These are phyloP conservation scores for Tetropium fuscum DNA, from an alignment of 2,888 invertebrate species.

Conservation along the genomic window DNA sequence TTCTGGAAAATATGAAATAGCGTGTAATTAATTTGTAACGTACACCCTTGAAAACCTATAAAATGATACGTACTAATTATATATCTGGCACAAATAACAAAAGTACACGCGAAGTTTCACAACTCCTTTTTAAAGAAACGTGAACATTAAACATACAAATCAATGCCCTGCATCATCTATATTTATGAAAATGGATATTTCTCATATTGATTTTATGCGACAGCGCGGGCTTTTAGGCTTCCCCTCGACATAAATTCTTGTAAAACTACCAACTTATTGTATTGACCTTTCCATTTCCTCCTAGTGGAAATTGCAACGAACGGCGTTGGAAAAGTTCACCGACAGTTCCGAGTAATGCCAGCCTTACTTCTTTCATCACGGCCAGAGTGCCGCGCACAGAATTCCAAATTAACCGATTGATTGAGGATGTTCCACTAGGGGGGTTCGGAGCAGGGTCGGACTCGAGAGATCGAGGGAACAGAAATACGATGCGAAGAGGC, in stretches of 20 bases:
- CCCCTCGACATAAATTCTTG: background rate
- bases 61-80: no score
- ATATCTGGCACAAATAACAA: no score
- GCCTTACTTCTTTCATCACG: background rate
- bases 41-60: no score
- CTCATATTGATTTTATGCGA: background rate
- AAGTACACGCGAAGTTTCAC: no score
- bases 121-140: no score
- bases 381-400: conserved; percentile 11
- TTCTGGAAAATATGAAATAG: no score
- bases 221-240: background rate
- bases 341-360: background rate
- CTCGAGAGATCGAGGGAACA: no score
- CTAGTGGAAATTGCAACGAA: background rate
- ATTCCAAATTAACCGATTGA: conserved; percentile 32
- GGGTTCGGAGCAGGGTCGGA: conserved; percentile 16
- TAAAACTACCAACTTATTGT: background rate
- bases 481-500: no score
- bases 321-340: background rate
- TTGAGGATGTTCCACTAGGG: conserved; percentile 29
- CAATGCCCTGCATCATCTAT: no score
- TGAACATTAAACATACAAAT: no score
- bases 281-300: background rate
- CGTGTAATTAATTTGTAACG: no score
- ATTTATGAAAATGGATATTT: no score